Evolutionary conservation across 2,888 invertebrate species (phyloP), one percentile per base, ranked within the genome.

Genomic region (Agonopterix subpropinquella): DNA sequence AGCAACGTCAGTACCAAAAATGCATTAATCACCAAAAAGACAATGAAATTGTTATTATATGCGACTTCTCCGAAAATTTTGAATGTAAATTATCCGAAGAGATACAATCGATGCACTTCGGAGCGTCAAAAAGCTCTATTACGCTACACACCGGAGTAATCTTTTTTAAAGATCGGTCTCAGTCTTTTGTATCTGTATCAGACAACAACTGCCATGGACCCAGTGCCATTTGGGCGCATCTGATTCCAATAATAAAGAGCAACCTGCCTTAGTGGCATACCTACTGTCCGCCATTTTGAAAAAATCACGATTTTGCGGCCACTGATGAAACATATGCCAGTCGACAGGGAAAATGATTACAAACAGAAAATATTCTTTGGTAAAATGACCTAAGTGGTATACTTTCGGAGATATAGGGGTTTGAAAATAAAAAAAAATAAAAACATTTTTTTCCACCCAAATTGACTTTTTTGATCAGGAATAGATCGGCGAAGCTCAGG

Each of bases 191-290:
- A 36, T 50, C 49, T n/a, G 13, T 50, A 2, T 36, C 36, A 9
- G 36, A 36, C 36, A 36, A 36, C 36, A 36, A 36, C 10, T 36
- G 36, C 36, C 36, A 36, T 36, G 36, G 2, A 36, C 36, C 36
- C 10, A 8, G 10, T 36, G 36, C 36, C 8, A 10, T 57, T 36
- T 57, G 58, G 56, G 58, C 56, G 9, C 58, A 60, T 44, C 42
- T 57, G 8, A 47, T 46, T 13, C 62, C 61, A 8, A 45, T 65
- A 36, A 36, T 62, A 13, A 45, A 57, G 36, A n/a, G n/a, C n/a
- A n/a, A n/a, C n/a, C n/a, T n/a, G n/a, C n/a, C n/a, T n/a, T n/a
- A n/a, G n/a, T n/a, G n/a, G n/a, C n/a, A n/a, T n/a, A n/a, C n/a
- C n/a, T n/a, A n/a, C n/a, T n/a, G n/a, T n/a, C n/a, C n/a, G n/a